Conservation (phyloP, 2,888 invertebrate genomes). For the Tillus elongatus region DNA sequence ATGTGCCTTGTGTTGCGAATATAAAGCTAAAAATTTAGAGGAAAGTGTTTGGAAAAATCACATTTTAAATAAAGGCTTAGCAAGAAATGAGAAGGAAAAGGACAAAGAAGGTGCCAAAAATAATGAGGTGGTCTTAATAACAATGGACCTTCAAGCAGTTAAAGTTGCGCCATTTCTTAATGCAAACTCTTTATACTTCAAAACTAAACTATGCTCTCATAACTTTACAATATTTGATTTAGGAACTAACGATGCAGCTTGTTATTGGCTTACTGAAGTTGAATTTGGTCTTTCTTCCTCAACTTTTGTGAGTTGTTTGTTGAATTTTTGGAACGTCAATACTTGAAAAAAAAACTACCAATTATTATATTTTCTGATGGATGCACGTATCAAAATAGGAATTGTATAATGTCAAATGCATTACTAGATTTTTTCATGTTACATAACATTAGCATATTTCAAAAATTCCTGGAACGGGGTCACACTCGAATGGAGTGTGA, state of each 20-base stretch:
- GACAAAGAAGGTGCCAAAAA: background rate
- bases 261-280: slow-evolving; percentile 2
- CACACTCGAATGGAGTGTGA: slow-evolving; percentile 24
- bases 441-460: slow-evolving; percentile 12
- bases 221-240: background rate
- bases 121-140: background rate
- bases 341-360: slow-evolving; percentile 1
- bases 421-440: slow-evolving; percentile 12
- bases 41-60: slow-evolving; percentile 2
- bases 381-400: slow-evolving; percentile 22
- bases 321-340: slow-evolving; percentile 2
- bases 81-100: slow-evolving; percentile 2
- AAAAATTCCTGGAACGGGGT: slow-evolving; percentile 19
- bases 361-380: slow-evolving; percentile 21
- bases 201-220: slow-evolving; percentile 1
- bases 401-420: slow-evolving; percentile 19
- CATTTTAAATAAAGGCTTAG: slow-evolving; percentile 1
- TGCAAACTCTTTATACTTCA: background rate
- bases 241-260: slow-evolving; percentile 3
- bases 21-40: slow-evolving; percentile 3
- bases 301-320: background rate
- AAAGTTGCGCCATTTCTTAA: slow-evolving; percentile 1
- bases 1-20: slow-evolving; percentile 2
- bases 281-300: slow-evolving; percentile 1
- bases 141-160: slow-evolving; percentile 1